These are phyloP conservation scores for Phymatocera aterrima DNA, from an alignment of 2,888 invertebrate species.

Conservation along the genomic window DNA sequence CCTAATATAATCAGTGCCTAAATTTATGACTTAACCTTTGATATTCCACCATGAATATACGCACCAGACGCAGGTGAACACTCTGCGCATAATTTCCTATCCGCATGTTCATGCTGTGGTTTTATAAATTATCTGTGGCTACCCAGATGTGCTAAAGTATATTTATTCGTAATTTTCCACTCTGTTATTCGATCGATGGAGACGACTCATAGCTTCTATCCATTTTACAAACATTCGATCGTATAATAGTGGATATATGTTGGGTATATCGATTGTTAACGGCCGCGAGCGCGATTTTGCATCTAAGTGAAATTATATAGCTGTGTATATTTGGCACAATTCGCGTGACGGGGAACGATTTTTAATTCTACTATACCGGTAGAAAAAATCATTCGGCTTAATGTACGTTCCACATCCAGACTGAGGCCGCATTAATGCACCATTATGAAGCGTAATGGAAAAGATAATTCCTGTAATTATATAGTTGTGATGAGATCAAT, in stretches of 20 bases:
- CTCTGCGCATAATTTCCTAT: background rate
- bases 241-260: no score
- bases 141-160: no score
- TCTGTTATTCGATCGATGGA: background rate
- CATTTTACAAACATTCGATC: background rate
- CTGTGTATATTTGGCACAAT: no score
- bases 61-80: background rate
- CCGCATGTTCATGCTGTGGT: background rate
- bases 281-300: background rate
- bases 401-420: background rate
- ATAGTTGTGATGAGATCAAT: background rate
- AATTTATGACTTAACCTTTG: conserved; percentile 11
- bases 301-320: no score
- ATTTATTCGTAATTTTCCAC: background rate
- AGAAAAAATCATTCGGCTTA: background rate
- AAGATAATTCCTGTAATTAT: background rate
- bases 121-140: background rate
- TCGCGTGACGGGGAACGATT: no score
- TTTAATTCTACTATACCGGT: no score
- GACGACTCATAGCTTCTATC: background rate
- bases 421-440: background rate
- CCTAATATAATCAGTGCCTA: background rate
- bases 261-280: background rate
- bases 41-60: background rate
- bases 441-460: background rate